phyloP scores from a whole-genome alignment of 2,888 invertebrate species.

The Campaea margaritaria region DNA sequence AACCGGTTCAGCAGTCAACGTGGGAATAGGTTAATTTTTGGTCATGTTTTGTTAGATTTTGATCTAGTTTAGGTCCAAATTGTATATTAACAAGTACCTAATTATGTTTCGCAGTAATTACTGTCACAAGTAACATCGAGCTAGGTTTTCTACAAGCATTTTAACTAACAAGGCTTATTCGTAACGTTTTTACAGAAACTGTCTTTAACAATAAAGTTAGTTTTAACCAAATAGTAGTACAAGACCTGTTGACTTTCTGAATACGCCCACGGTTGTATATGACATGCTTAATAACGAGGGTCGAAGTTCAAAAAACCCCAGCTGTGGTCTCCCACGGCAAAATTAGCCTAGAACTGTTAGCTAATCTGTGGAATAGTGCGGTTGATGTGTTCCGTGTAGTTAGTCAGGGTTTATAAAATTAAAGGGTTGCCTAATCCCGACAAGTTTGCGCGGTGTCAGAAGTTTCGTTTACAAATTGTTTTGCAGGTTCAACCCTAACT shows the following conservation, averaged over 20 bases:
- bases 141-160: too few species aligned
- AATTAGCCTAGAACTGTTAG: conserved; percentile 8
- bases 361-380: conserved; percentile 10
- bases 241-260: not conserved
- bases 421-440: conserved; percentile 6
- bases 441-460: not conserved
- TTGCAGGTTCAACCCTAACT: conserved; percentile 11
- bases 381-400: conserved; percentile 6
- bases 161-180: too few species aligned
- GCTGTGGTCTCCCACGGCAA: conserved; percentile 11
- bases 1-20: too few species aligned
- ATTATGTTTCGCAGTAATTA: too few species aligned
- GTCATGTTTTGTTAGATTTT: too few species aligned
- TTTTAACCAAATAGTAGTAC: not conserved
- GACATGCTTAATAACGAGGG: conserved; percentile 11
- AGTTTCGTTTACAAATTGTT: conserved; percentile 14
- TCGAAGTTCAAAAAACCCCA: conserved; percentile 11
- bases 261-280: conserved; percentile 6
- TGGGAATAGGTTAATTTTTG: too few species aligned
- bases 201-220: not conserved
- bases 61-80: too few species aligned
- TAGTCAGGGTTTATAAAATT: conserved; percentile 11
- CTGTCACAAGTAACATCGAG: too few species aligned
- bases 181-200: not conserved
- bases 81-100: too few species aligned